Conservation (phyloP, 2,113 vertebrate species). For the Marmota monax region DNA sequence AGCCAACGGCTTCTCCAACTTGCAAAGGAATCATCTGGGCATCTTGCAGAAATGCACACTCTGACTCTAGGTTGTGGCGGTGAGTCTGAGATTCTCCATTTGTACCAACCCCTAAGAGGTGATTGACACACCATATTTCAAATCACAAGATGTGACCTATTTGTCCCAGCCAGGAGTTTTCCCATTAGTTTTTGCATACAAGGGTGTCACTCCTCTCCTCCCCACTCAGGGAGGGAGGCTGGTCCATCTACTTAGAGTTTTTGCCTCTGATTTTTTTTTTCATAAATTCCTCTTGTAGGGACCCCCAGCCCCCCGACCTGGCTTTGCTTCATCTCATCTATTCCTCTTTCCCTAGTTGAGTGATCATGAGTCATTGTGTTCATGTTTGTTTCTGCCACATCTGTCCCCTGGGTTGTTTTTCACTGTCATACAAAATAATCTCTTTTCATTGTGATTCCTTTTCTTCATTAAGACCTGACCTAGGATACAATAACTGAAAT, state of each 20-base stretch:
- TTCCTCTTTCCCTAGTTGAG: neutral
- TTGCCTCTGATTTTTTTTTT: neutral
- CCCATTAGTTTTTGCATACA: neutral
- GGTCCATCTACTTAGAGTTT: neutral
- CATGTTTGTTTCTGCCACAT: neutral
- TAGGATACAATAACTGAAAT: neutral
- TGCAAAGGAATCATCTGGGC: neutral
- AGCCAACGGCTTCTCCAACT: neutral
- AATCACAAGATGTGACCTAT: neutral
- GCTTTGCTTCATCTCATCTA: neutral
- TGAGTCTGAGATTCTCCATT: neutral
- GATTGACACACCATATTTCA: neutral
- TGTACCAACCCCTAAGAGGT: neutral
- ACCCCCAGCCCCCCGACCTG: no score
- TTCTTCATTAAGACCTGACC: neutral
- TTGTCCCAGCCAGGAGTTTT: neutral
- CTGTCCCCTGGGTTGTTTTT: neutral
- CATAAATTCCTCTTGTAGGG: neutral
- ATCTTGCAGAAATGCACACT: neutral
- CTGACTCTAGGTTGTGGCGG: neutral
- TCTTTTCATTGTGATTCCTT: slow-evolving; percentile 18
- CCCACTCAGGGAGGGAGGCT: neutral
- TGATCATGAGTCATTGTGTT: neutral
- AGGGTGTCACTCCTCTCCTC: neutral
- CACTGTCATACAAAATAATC: neutral